phyloP scores from a whole-genome alignment of 2,113 vertebrate genomes.

The Daubentonia madagascariensis region DNA sequence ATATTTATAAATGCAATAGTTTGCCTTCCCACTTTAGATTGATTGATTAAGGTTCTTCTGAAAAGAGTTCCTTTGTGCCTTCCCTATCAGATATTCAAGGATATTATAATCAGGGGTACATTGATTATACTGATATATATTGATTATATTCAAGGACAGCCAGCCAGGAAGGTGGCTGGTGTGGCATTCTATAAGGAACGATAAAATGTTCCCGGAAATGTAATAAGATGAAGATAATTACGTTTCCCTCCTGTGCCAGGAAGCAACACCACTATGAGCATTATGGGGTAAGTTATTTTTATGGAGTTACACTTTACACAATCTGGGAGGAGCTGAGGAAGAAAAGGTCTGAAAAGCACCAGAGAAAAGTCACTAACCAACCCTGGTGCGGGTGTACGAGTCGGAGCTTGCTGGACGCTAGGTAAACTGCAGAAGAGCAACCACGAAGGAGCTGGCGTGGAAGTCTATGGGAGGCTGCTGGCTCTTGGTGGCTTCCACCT shows the following conservation, averaged over 20 bases:
- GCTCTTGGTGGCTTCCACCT: background rate
- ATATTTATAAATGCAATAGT: background rate
- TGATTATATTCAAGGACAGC: background rate
- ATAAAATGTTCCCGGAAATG: background rate
- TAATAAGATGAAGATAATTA: background rate
- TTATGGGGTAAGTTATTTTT: background rate
- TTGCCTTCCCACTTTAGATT: background rate
- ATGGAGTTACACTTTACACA: background rate
- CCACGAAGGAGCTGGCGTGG: accelerated
- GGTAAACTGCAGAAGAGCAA: accelerated
- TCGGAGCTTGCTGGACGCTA: background rate
- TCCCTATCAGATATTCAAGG: background rate
- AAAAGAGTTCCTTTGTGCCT: background rate
- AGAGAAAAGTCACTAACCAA: background rate
- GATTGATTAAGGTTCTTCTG: background rate
- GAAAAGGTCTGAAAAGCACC: background rate
- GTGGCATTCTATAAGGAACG: background rate
- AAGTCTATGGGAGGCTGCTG: background rate
- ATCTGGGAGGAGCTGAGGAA: background rate
- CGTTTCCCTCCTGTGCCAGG: background rate
- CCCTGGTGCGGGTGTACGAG: background rate
- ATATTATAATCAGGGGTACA: background rate
- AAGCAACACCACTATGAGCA: background rate
- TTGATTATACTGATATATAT: background rate
- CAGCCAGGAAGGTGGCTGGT: background rate